Evolutionary conservation across 2,888 invertebrate species (phyloP), one percentile per base, ranked within the genome.

Genomic region (Drosophila peninsularis): DNA sequence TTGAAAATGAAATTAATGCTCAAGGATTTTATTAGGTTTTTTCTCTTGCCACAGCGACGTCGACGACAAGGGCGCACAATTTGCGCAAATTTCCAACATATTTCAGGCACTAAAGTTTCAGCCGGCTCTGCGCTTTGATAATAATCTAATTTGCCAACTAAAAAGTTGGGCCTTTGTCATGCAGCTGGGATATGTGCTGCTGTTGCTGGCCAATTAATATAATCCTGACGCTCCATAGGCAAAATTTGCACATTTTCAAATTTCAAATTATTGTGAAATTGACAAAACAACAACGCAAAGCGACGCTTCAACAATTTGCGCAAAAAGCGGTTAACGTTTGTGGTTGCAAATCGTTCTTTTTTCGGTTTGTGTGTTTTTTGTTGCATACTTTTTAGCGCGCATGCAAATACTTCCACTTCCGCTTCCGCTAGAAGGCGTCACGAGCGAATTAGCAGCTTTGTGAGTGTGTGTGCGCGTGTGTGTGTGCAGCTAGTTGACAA

Each of bases 1-100:
- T 73, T 68, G 47, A 53, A 88, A 85, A 88, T 87, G 70, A 85
- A 88, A 82, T 85, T 87, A 88, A 82, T 85, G 84, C 77, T 75
- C 77, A 82, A 75, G 75, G 79, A 85, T 86, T 80, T 85, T 82
- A 75, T 82, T 82, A 81, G 82, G 81, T 44, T 44, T 44, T 44
- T 24, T 44, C n/a, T 21, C 80, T 74, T 45, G 64, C 56, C 61
- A 62, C 63, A 71, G 75, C 76, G 80, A 69, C 70, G 30, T 30
- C 30, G 72, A 68, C 68, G 74, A 66, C 75, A 70, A 70, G 65
- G 49, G 62, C 34, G 44, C 62, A 69, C 44, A 67, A 65, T 57
- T 55, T 66, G 39, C 45, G 67, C 61, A 67, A 62, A 60, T 47
- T 58, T 55, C 54, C 44, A 62, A 62, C 61, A 78, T 65, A 67